Base-by-base conservation (phyloP, 2,113 vertebrate genomes). In the Notarius quadriscutis region DNA sequence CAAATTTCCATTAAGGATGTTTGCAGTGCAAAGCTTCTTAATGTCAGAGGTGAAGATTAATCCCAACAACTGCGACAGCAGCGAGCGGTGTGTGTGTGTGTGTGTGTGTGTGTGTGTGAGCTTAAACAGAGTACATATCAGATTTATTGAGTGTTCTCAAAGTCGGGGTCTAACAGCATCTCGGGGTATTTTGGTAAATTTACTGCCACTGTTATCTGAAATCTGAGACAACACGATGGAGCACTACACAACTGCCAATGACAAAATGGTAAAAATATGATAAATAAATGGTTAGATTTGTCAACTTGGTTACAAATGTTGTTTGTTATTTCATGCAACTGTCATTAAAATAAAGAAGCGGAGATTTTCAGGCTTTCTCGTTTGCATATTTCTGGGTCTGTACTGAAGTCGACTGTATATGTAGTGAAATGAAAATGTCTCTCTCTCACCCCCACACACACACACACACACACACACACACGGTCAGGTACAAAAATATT, bases 11-110 rank as follows among this genome's bases (percentile, higher is more conserved):
- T 87, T 82, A 82, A 58, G 80, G 55, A 72, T 22, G 30, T 55
- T 62, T 48, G 25, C 15, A 62, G 79, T 25, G 63, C 65, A 87
- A 82, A 82, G 86, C 79, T 87, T 48, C 86, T 82, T 87, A 81
- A 87, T 74, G 79, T 87, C 86, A 74, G 79, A 87, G 79, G 79
- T 86, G 86, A 60, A 74, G 86, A 87, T 87, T 87, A 82, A 87
- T 87, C 86, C 80, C 67, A 72, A 67, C 27, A 5, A 81, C 75
- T 81, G 75, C n/a, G 48, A 79, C 84, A 34, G 74, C 41, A 71
- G 41, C 58, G 1, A 67, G 74, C 75, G 10, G 9, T 53, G 57
- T 65, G 74, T 48, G 60, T 53, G 30, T 78, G 72, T 34, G 34
- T 34, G 30, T 34, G 34, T 41, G 41, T 41, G 41, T 41, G 41